Percentiles rank a stretch among this genome's conserved stretches.
Evolutionary conservation across 2,113 vertebrate genomes (phyloP).

Genomic region (pig (Sus scrofa)): DNA sequence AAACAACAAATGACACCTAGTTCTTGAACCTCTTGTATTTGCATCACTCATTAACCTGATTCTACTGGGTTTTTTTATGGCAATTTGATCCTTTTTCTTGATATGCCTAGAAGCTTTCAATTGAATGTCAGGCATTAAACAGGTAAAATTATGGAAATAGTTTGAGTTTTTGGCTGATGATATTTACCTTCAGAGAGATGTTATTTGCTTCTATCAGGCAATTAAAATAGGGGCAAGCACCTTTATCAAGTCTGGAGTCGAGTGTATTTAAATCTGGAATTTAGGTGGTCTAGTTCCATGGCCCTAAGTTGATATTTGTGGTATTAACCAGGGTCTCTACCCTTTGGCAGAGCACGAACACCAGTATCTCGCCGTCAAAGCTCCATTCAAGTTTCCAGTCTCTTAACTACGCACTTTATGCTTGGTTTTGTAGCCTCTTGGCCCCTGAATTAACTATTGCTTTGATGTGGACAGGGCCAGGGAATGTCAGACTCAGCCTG

Average conservation of each 20-base stretch:
- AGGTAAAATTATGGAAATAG: not conserved
- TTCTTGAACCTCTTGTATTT: too few species aligned
- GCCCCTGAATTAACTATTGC: not conserved
- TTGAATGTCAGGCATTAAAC: not conserved
- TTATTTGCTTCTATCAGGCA: not conserved
- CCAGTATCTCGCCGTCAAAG: not conserved
- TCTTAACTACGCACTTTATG: not conserved
- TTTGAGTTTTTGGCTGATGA: not conserved
- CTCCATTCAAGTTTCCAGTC: not conserved
- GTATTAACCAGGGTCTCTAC: not conserved
- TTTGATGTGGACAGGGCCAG: not conserved
- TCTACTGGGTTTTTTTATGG: not conserved
- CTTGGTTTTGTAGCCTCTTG: not conserved
- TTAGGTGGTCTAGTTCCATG: not conserved
- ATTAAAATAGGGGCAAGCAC: not conserved
- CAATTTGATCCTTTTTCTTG: not conserved
- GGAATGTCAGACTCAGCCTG: not conserved
- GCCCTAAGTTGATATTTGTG: not conserved
- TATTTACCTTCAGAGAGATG: not conserved
- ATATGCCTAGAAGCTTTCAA: not conserved
- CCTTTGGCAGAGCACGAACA: not conserved
- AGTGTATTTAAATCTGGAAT: not conserved
- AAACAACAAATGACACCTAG: too few species aligned
- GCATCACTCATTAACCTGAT: too few species aligned
- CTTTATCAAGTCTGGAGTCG: not conserved